phyloP scores from a whole-genome alignment of 2,797 vertebrate species.

The Anisognathus igniventris region DNA sequence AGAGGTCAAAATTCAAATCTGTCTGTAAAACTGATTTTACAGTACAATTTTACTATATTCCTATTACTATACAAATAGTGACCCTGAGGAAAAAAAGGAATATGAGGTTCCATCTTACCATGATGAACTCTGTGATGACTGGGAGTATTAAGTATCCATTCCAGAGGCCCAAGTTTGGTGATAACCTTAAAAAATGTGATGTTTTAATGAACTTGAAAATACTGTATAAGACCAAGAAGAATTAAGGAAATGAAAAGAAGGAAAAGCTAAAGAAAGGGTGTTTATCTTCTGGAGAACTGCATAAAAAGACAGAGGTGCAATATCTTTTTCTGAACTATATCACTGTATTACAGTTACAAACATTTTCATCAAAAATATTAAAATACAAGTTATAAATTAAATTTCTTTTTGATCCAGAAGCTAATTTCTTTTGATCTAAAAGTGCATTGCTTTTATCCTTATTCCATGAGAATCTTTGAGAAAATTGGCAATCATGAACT shows the following conservation, averaged over 20 bases:
- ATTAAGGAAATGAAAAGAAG: neutral
- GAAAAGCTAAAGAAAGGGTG: neutral
- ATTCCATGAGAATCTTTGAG: neutral
- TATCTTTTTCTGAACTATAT: neutral
- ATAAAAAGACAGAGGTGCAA: neutral
- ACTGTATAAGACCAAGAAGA: neutral
- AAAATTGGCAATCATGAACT: neutral
- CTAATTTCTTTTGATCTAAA: neutral
- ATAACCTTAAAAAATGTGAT: slow-evolving; percentile 77
- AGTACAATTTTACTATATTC: neutral
- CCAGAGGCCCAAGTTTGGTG: slow-evolving; percentile 85
- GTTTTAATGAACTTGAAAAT: neutral
- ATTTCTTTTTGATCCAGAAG: neutral
- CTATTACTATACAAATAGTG: neutral
- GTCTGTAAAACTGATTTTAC: neutral
- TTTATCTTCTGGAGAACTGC: neutral
- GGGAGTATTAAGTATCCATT: slow-evolving; percentile 91
- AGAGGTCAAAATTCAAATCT: neutral
- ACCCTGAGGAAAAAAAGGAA: neutral
- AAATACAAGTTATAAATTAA: neutral
- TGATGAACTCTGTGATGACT: slow-evolving; percentile 95
- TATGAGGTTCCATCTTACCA: slow-evolving; percentile 69
- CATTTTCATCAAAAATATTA: neutral
- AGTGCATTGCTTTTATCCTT: neutral
- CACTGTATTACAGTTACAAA: neutral